Conservation (phyloP, 2,888 invertebrate species). For the Magallana nippona region DNA sequence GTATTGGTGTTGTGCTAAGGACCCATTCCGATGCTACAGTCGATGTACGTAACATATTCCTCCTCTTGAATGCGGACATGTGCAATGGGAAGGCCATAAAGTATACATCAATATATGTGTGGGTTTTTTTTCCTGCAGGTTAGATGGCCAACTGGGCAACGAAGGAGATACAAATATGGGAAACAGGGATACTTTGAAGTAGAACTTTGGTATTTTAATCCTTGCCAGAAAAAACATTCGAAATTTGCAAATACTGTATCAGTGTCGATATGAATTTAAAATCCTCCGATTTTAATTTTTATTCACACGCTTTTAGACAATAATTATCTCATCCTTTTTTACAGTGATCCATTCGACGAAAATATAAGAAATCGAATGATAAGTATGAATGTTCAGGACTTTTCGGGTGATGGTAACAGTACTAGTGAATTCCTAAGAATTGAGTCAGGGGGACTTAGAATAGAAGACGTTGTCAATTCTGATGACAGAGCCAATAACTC, state of each 20-base stretch:
- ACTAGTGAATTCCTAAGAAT: too few species aligned
- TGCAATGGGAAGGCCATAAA: neutral
- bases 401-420: too few species aligned
- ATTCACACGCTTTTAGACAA: neutral
- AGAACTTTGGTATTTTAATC: slow-evolving; percentile 22
- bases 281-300: neutral
- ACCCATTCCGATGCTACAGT: slow-evolving; percentile 16
- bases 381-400: neutral
- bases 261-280: neutral
- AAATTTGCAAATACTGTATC: too few species aligned
- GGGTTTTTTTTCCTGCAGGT: slow-evolving; percentile 19
- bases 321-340: neutral
- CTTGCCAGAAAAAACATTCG: too few species aligned
- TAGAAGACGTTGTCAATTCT: neutral
- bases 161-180: slow-evolving; percentile 31
- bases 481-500: neutral
- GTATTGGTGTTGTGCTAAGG: slow-evolving; percentile 34
- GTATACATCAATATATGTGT: too few species aligned
- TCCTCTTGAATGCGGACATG: too few species aligned
- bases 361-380: slow-evolving; percentile 2
- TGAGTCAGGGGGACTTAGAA: neutral
- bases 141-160: slow-evolving; percentile 40
- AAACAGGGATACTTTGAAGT: slow-evolving; percentile 38
- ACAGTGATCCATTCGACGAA: slow-evolving; percentile 19
- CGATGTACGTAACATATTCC: neutral